These are phyloP conservation scores for Hirtodrosophila cameraria DNA, from an alignment of 2,888 invertebrate genomes.

Conservation along the genomic window DNA sequence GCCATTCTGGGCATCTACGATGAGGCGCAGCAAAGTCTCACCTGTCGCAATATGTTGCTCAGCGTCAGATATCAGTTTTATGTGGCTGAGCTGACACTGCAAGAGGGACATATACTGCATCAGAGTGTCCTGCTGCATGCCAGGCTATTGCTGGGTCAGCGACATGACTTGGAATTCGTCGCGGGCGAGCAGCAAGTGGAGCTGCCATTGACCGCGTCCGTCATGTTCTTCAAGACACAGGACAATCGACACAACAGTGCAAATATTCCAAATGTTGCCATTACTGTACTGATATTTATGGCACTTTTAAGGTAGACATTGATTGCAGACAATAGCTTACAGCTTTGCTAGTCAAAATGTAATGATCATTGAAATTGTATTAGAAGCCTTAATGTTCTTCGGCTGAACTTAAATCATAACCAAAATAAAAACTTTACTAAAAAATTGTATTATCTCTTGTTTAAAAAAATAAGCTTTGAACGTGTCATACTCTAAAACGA, in stretches of 20 bases:
- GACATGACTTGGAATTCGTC: conserved; percentile 81
- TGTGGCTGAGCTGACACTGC: conserved; percentile 50
- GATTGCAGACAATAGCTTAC: neutral
- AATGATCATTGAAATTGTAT: no score
- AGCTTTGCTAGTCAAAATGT: neutral
- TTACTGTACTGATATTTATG: neutral
- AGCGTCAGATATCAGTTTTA: conserved; percentile 80
- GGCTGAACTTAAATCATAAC: no score
- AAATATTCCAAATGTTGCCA: neutral
- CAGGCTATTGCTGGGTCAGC: conserved; percentile 70
- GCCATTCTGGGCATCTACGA: conserved; percentile 65
- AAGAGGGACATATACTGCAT: conserved; percentile 46
- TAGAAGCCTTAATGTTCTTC: no score
- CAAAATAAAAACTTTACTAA: no score
- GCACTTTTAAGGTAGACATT: neutral
- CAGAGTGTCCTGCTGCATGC: conserved; percentile 78
- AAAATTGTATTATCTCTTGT: no score
- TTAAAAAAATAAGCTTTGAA: no score
- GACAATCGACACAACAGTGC: conserved; percentile 9
- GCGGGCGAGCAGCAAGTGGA: conserved; percentile 69
- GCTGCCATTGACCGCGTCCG: conserved; percentile 78
- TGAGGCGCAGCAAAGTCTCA: conserved; percentile 67
- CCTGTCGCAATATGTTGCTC: conserved; percentile 82
- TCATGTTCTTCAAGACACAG: conserved; percentile 77
- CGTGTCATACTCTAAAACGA: neutral